Evolutionary conservation across 2,113 vertebrate species (phyloP), one percentile per base, ranked within the genome.

Genomic region (Hystrix cristata): DNA sequence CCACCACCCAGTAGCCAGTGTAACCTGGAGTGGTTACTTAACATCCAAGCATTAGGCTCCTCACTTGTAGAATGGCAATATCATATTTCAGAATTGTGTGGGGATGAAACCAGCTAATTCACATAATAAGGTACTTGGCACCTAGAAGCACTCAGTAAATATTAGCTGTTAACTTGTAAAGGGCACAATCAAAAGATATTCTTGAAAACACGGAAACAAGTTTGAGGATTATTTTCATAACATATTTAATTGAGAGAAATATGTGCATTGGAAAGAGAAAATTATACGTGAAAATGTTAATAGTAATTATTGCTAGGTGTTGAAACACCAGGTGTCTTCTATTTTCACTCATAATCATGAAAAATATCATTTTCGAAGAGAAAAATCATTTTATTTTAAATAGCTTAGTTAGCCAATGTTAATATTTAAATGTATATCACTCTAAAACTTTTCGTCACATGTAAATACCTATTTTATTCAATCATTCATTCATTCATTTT

Each of bases 371-470:
- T 94, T 79, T 43, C 31, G 72, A 93, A 87, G 1, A 67, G 14
- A 51, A 90, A 79, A 64, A 71, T 78, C 87, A 29, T 65, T 85
- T 90, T 74, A 43, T 90, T 95, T 74, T 91, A 94, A 95, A 11
- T 76, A 69, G 21, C 10, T 84, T 82, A 67, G 27, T 82, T 84
- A 85, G 89, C 18, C 23, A 84, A n/a, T 57, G 1, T 76, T 85
- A 94, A 92, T 23, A 89, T 76, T 85, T 74, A 84, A 25, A 51
- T 51, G 1, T 9, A 29, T 92, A 51, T 78, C 31, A 76, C 16
- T 88, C 31, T 71, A 82, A 43, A 85, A 62, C 60, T 96, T 87
- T 86, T 95, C 31, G 92, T 86, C 46, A 55, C 11, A 31, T 95
- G 15, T 21, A 79, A 65, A 79, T 78, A 82, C 57, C 3, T 79